Percentiles rank a stretch among this genome's conserved stretches.
Conservation (phyloP, 2,888 invertebrate species). For the Pandemis heparana region DNA sequence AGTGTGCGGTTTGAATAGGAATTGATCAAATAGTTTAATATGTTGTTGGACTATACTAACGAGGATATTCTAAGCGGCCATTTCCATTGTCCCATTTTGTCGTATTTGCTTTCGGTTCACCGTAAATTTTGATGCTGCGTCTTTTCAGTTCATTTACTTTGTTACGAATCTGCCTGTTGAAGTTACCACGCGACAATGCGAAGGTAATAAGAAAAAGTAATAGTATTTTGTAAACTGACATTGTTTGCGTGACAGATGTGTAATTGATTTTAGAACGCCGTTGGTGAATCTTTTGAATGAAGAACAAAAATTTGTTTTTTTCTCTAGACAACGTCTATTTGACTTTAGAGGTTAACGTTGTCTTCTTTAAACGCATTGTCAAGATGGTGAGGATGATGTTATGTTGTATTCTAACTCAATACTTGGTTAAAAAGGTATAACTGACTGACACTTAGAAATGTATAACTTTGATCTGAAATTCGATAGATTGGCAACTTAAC, state of each 20-base stretch:
- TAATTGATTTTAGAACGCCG: neutral
- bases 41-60: neutral
- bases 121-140: conserved; percentile 1
- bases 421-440: no score
- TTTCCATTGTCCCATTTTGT: neutral
- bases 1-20: no score
- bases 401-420: no score
- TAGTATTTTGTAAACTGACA: conserved; percentile 5
- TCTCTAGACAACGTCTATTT: neutral
- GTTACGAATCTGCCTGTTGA: neutral
- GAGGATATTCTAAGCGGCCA: neutral
- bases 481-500: no score
- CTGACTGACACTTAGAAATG: no score
- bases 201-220: neutral
- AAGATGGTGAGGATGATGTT: no score
- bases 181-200: neutral
- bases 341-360: neutral
- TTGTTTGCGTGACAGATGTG: neutral
- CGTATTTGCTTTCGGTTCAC: neutral
- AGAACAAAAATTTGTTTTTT: neutral
- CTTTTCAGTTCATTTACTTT: conserved; percentile 2
- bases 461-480: no score
- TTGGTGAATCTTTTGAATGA: neutral
- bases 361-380: no score
- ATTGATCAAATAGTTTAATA: no score